Evolutionary conservation across 2,113 vertebrate genomes (phyloP), one percentile per base, ranked within the genome.

Genomic region (Climacteris rufus): DNA sequence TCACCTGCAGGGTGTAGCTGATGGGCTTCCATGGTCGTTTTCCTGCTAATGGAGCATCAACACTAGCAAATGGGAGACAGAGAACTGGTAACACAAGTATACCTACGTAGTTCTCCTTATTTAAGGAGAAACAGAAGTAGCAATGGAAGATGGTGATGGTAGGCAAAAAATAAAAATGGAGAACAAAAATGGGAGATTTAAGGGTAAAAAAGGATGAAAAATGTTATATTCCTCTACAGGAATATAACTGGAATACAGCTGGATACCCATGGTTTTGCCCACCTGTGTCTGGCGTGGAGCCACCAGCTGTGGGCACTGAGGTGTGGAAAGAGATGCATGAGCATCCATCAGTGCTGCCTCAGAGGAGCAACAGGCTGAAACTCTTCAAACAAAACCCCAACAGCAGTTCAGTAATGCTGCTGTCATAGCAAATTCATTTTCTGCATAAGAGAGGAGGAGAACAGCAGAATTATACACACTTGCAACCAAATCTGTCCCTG

Each of bases 371-470:
- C 2, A n/a, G 53, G n/a, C 49, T 87, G 28, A 60, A 66, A 44
- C 35, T 57, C 54, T 47, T 31, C 15, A 33, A 68, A 52, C 11
- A 56, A 75, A 65, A 22, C 7, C 61, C 60, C 56, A 70, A 45
- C 10, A 40, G 83, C 83, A 89, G 64, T 76, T 91, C 69, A 44
- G 77, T 86, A 92, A 87, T 56, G 87, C 94, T 96, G 91, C 93
- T 91, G 93, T 91, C 93, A 94, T 44, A 92, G 94, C 60, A 96
- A 78, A 96, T 94, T 78, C 45, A 52, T 89, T 82, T 92, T 84
- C 83, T 89, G 81, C 69, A 68, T 87, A 76, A 80, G 47, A 87
- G 60, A 76, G 83, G 50, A 78, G 59, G 87, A 60, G 40, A 94
- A 79, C 66, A 91, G 89, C 83, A 89, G 74, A 76, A 53, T 82